A percentile compares a stretch with the other conserved stretches of the same genome.
Conservation (phyloP, 2,888 invertebrate genomes). For the Drosophila mayaguana region DNA sequence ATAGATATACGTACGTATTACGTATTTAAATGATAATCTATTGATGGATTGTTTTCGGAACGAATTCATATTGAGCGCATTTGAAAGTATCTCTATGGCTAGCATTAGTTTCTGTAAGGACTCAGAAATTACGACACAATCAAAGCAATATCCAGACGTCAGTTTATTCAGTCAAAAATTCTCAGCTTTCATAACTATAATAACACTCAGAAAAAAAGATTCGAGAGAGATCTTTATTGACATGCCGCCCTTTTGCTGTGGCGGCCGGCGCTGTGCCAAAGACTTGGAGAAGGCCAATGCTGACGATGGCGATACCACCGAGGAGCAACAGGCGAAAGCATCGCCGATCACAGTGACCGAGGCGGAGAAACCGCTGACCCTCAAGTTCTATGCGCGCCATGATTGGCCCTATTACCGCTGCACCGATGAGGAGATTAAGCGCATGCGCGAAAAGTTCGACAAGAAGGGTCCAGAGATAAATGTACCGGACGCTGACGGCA, state of each 20-base stretch:
- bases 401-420: constrained; percentile 69
- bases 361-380: constrained; percentile 56
- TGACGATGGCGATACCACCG: neutral
- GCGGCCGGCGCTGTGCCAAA: constrained; percentile 60
- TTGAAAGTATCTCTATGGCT: too few species aligned
- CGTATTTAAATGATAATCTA: too few species aligned
- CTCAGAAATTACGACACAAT: neutral
- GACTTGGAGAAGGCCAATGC: constrained; percentile 35
- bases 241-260: constrained; percentile 72
- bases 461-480: constrained; percentile 2
- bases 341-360: constrained; percentile 32
- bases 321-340: neutral
- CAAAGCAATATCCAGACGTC: neutral
- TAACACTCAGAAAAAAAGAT: constrained; percentile 1
- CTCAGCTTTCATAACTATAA: neutral
- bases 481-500: neutral
- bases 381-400: constrained; percentile 73
- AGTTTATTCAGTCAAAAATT: neutral
- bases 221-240: neutral
- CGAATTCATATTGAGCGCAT: too few species aligned
- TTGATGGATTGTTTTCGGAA: too few species aligned
- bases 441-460: constrained; percentile 44
- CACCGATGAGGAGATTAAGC: constrained; percentile 39
- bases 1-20: too few species aligned
- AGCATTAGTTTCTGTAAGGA: too few species aligned